Evolutionary conservation across 2,797 vertebrate species (phyloP).

Genomic region (Choloepus didactylus): DNA sequence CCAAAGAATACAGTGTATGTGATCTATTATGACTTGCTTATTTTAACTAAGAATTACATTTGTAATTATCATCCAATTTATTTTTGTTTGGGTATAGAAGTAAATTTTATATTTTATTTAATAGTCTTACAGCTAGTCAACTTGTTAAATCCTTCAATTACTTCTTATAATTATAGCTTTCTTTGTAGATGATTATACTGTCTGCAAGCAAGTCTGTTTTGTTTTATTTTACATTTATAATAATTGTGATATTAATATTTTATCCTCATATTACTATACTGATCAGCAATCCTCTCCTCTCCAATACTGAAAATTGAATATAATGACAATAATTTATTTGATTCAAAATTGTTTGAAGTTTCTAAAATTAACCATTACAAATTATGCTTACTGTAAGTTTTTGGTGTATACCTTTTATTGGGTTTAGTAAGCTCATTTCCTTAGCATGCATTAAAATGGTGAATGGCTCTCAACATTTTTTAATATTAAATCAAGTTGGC

Average conservation of each 20-base stretch:
- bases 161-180: background rate
- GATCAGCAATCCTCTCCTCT: background rate
- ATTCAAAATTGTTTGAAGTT: background rate
- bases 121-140: background rate
- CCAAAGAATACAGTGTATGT: background rate
- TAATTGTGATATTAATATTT: background rate
- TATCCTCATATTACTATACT: background rate
- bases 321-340: background rate
- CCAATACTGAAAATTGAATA: background rate
- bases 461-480: background rate
- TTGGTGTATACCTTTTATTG: no score
- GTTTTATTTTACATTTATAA: no score
- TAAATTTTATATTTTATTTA: background rate
- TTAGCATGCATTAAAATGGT: background rate
- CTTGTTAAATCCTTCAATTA: background rate
- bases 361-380: background rate
- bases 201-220: background rate
- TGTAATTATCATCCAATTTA: background rate
- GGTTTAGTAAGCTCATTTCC: background rate
- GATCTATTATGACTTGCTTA: background rate
- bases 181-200: background rate
- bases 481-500: background rate
- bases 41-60: background rate
- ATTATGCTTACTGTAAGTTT: no score
- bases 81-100: conserved; percentile 13